Evolutionary conservation across 2,888 invertebrate species (phyloP).

Genomic region (Orchesellides sinensis): DNA sequence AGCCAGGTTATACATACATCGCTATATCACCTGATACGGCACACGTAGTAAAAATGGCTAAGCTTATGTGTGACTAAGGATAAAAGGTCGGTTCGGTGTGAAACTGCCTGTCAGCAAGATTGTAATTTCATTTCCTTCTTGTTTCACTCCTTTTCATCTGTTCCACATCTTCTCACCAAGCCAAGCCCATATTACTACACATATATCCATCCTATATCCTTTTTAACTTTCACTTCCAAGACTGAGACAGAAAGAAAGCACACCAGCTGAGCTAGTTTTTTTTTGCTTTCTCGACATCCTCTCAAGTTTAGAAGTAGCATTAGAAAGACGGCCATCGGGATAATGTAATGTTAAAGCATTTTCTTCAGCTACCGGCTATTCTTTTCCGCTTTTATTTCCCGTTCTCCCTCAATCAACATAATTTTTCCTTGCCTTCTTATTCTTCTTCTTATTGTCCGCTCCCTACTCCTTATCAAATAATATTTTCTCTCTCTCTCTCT

Average conservation of each 20-base stretch:
- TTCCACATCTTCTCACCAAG: constrained; percentile 5
- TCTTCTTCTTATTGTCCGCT: not conserved
- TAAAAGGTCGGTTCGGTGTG: constrained; percentile 32
- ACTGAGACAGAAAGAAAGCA: not conserved
- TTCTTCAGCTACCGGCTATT: no score
- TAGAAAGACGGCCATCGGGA: no score
- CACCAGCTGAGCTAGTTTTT: not conserved
- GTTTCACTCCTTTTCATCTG: constrained; percentile 43
- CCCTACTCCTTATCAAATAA: not conserved
- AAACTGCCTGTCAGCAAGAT: constrained; percentile 58
- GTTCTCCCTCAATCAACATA: constrained; percentile 29
- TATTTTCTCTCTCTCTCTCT: no score
- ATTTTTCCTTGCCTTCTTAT: not conserved
- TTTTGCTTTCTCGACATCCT: no score
- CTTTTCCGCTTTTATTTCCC: not conserved
- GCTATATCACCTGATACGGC: no score
- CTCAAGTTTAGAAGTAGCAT: no score
- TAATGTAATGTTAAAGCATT: no score
- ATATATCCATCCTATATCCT: not conserved
- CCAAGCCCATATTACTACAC: not conserved
- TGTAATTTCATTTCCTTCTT: constrained; percentile 60
- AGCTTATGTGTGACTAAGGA: no score
- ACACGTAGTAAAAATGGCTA: no score
- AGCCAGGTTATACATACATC: no score
- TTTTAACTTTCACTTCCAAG: not conserved